Conservation (phyloP, 2,888 invertebrate species). For the Lepidochitona cinerea region DNA sequence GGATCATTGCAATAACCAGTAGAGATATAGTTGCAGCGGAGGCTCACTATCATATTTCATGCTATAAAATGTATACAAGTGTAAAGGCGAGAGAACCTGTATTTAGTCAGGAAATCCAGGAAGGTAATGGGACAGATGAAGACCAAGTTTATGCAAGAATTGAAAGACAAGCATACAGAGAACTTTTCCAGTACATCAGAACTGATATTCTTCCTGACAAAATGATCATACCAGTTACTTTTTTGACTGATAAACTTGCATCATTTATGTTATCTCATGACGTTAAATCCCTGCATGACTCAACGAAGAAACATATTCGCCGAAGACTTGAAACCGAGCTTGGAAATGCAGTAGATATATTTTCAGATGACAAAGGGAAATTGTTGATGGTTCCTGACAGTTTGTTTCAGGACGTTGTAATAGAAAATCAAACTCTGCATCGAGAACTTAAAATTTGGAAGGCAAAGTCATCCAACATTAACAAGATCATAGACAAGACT, state of each 20-base stretch:
- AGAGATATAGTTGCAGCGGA: neutral
- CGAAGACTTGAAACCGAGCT: neutral
- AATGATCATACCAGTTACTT: neutral
- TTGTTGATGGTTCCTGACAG: neutral
- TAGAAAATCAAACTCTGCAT: neutral
- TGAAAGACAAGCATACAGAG: neutral
- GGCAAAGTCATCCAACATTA: neutral
- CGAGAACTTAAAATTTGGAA: neutral
- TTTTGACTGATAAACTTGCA: neutral
- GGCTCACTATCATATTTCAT: neutral
- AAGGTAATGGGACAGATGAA: too few species aligned
- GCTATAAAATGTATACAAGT: neutral
- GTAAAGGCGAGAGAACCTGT: too few species aligned
- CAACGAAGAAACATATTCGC: constrained; percentile 1
- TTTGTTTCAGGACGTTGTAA: neutral
- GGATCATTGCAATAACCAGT: neutral
- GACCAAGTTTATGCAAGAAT: neutral
- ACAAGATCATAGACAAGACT: neutral
- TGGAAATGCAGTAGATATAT: neutral
- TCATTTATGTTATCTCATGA: neutral
- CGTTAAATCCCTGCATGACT: neutral
- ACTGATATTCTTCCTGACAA: neutral
- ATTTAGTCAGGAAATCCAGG: too few species aligned
- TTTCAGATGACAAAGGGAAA: neutral
- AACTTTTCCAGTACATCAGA: neutral